Base-by-base conservation (phyloP, 1,140 invertebrate species). In the Micrasema minimum region DNA sequence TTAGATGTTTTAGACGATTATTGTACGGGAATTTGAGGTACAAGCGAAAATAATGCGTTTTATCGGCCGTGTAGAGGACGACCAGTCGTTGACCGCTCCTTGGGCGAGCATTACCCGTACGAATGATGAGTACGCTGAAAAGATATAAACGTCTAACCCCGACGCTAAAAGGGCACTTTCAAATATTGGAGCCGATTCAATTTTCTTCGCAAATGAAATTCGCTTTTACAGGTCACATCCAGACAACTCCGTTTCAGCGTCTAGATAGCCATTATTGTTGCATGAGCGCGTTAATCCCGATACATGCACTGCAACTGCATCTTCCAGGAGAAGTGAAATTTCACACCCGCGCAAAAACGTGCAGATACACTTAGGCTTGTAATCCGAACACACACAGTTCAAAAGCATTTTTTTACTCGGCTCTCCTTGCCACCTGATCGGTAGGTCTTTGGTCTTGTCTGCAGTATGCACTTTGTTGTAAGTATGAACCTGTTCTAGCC, bases 61-160 rank as follows among this genome's bases (percentile, higher is more conserved):
- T 57, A 57, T 57, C 53, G 53, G 6, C 31, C 53, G 53, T 18
- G 22, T 41, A 59, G 55, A 59, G 55, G 55, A 59, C 55, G 55
- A 41, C 55, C 55, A 43, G 55, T 59, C 55, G 55, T 59, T 59
- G 55, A 59, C 55, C 55, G 55, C 55, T 10, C 55, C 55, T 59
- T 41, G 18, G 16, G 37, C 16, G 37, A 59, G 22, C 55, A 59
- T 31, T 59, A 22, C 55, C 35, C 55, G 20, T 22, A 22, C 18
- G 12, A 22, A 16, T 16, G 16, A 46, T 10, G 2, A 35, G 0
- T 23, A 3, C 37, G 35, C 31, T 59, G 55, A 59, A 59, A 55
- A 3, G 37, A 22, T 51, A 51, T 46, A 16, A 51, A 51, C 43
- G 16, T 51, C 20, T n/a, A 7, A 20, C 6, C 48, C 48, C 3